Percentiles rank a stretch among this genome's conserved stretches.
Conservation (phyloP, 2,113 vertebrate genomes). For the Entosphenus tridentatus region DNA sequence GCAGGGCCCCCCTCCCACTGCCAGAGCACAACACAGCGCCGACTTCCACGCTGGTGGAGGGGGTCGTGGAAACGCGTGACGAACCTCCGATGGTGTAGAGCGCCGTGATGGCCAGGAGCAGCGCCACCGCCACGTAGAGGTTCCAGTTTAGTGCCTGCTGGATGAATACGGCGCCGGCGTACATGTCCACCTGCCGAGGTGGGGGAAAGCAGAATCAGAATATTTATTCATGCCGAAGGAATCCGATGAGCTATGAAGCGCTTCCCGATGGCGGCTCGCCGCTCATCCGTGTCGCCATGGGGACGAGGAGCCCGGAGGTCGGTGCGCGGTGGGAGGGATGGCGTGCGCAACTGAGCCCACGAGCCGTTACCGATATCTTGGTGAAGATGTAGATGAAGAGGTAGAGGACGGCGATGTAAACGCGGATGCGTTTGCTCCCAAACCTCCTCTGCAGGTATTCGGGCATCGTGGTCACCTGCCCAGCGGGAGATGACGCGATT, state of each 20-base stretch:
- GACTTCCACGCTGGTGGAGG: neutral
- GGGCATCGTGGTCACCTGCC: constrained; percentile 76
- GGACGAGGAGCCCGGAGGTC: too few relatives aligned
- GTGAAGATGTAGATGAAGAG: constrained; percentile 96
- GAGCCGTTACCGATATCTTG: constrained; percentile 66
- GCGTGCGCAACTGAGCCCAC: too few relatives aligned
- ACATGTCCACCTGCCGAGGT: constrained; percentile 61
- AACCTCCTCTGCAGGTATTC: constrained; percentile 61
- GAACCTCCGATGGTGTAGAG: constrained; percentile 68
- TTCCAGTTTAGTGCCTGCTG: constrained; percentile 70
- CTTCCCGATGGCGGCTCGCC: too few relatives aligned
- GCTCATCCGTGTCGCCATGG: too few relatives aligned
- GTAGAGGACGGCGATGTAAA: constrained; percentile 54
- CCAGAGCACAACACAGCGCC: neutral
- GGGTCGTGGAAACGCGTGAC: neutral
- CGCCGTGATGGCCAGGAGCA: constrained; percentile 42
- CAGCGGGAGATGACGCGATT: neutral
- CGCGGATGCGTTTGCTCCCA: constrained; percentile 56
- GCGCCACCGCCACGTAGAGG: constrained; percentile 49
- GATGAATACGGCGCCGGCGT: constrained; percentile 80
- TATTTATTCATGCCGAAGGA: too few relatives aligned
- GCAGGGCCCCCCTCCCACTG: neutral
- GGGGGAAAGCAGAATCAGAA: neutral
- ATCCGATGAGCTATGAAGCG: too few relatives aligned
- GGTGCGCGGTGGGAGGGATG: too few relatives aligned